phyloP scores from a whole-genome alignment of 2,888 invertebrate genomes.

The Anoplius nigerrimus region DNA sequence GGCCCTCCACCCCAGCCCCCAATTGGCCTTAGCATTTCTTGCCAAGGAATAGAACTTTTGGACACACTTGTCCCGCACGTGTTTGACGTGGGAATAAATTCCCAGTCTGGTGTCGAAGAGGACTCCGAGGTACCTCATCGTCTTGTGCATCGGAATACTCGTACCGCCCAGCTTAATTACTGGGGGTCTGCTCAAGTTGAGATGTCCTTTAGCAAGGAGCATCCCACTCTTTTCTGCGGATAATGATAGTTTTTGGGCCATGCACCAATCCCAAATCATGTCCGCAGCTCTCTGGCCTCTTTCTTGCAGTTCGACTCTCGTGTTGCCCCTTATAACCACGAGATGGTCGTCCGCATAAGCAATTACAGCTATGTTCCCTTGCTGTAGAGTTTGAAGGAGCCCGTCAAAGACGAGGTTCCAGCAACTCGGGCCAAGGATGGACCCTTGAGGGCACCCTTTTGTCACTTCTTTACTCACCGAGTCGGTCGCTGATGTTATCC shows the following conservation, averaged over 20 bases:
- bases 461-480: conserved; percentile 9
- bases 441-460: conserved; percentile 41
- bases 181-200: background rate
- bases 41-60: too few relatives aligned
- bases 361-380: background rate
- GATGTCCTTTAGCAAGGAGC: background rate
- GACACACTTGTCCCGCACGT: too few relatives aligned
- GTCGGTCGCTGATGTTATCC: conserved; percentile 1
- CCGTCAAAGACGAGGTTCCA: conserved; percentile 31
- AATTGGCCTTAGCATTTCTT: too few relatives aligned
- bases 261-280: conserved; percentile 13
- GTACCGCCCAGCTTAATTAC: background rate
- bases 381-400: background rate
- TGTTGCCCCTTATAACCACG: conserved; percentile 19
- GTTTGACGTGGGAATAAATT: too few relatives aligned
- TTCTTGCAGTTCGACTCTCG: conserved; percentile 2
- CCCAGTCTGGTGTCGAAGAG: background rate
- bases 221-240: background rate
- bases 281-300: conserved; percentile 2
- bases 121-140: background rate
- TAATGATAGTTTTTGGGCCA: background rate
- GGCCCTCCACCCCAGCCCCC: too few relatives aligned
- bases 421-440: conserved; percentile 26
- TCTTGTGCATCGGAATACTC: background rate
- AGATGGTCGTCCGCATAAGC: conserved; percentile 44